Base-by-base conservation (phyloP, 2,113 vertebrate species). In the Lathamus discolor region DNA sequence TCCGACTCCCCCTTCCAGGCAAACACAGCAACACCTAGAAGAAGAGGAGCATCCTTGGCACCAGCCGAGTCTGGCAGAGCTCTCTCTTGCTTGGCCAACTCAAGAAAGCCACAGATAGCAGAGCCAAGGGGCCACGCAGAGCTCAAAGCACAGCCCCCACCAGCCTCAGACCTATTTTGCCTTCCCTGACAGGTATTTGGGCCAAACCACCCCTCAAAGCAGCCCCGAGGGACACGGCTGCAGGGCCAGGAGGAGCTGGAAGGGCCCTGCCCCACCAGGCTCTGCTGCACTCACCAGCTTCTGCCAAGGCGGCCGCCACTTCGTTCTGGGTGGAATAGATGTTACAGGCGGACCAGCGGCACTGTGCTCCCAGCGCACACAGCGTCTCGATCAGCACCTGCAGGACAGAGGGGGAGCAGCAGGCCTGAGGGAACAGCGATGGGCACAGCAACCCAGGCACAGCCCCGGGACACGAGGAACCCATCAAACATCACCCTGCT, bases 321-420 rank as follows among this genome's bases (percentile, higher is more conserved):
- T 99, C 99, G 15, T 99, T 99, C 97, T 99, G 99, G 75, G 99
- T 99, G 90, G 99, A 99, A 93, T 99, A 99, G 97, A 99, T 99
- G 97, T 99, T 99, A 66, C 99, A 99, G 62, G 99, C 99, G 33
- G 99, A 99, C 99, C 99, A 99, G 96, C 99, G 99, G 95, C 99
- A 99, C 98, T 99, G 99, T 2, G 99, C 99, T 10, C 99, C 99
- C 77, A 99, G 97, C 22, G 99, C 99, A 28, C 99, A 99, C 88
- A 99, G 98, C 2, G 99, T 99, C 98, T 99, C 99, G 43, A 99
- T 99, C 97, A 99, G 98, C 66, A 99, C 99, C 99, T 99, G 75
- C 3, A 3, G 11, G 14, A 73, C 78, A 86, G 35, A 2, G 2
- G 22, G 59, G 61, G 29, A 87, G 59, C n/a, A 17, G 93, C 74